These are phyloP conservation scores for Sarcophaga bullata DNA, from an alignment of 1,140 invertebrate species.

Conservation along the genomic window DNA sequence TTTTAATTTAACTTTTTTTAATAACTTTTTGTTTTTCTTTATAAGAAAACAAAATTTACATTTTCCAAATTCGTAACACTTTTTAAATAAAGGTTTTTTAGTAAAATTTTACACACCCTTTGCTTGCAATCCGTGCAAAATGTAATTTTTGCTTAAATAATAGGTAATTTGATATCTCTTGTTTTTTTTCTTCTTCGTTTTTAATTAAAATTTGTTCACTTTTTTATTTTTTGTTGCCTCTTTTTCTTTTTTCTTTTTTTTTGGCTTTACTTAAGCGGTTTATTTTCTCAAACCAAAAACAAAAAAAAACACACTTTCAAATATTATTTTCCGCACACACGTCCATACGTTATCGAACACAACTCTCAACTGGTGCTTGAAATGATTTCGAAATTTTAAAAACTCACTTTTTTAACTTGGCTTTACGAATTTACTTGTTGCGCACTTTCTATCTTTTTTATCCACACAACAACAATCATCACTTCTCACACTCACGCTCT, in stretches of 20 bases:
- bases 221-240: neutral
- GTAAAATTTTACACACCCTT: no score
- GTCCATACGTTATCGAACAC: slow-evolving; percentile 31
- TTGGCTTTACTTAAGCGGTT: slow-evolving; percentile 1
- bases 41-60: no score
- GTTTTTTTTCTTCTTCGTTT: neutral
- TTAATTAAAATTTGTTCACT: neutral
- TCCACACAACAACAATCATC: neutral
- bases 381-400: slow-evolving; percentile 19
- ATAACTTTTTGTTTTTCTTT: no score
- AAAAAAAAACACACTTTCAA: neutral
- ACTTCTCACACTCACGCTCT: neutral
- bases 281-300: neutral
- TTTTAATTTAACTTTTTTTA: no score
- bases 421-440: slow-evolving; percentile 25
- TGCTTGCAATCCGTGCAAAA: neutral
- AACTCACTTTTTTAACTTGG: neutral
- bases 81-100: no score
- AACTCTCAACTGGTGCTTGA: slow-evolving; percentile 28
- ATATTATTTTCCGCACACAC: slow-evolving; percentile 17
- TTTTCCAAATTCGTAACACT: no score
- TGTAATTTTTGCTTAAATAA: neutral
- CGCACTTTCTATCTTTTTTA: neutral
- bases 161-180: no score
- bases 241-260: slow-evolving; percentile 2